Base-by-base conservation (phyloP, 2,797 vertebrate species). In the Triplophysa bombifrons region DNA sequence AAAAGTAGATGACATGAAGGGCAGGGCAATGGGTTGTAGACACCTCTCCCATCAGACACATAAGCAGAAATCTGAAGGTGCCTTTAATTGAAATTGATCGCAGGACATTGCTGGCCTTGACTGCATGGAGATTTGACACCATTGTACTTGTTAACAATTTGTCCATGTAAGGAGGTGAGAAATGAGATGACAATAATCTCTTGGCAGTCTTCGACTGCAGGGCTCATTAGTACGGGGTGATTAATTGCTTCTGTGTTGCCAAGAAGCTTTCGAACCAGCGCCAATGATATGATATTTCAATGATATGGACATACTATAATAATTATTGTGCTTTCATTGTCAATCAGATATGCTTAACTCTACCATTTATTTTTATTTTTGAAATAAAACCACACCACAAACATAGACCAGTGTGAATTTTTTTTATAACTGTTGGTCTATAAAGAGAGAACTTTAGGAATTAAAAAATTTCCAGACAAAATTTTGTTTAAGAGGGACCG, bases 211-310 rank as follows among this genome's bases (percentile, higher is more conserved):
- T 34, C 74, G 70, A 38, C 50, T 60, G 12, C 13, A 48, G 46
- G 20, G 22, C 25, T 81, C 63, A 84, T 81, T 81, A 55, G 53
- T 64, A 51, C 41, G 27, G 25, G 55, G 44, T 74, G 72, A 84
- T 84, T 78, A 81, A 78, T 63, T 55, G 63, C 76, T 51, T 78
- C 53, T 6, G 34, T 60, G 53, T 48, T 25, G 60, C 56, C 76
- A 63, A 79, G 1, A 79, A 44, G 56, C 20, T 25, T 72, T 46
- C 68, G 46, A 25, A 25, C 13, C 50, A 13, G 3, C 38, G 14
- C 25, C 14, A 22, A 22, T 22, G 22, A 22, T 22, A 22, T 53
- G 30, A 25, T 9, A 12, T 7, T 60, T 69, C 65, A 60, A 4
- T 34, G 25, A 48, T 34, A 16, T 38, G 22, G 25, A 17, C 25